A percentile compares a stretch with the other conserved stretches of the same genome.
Evolutionary conservation across 2,888 invertebrate species (phyloP).

Genomic region (Conistra vaccinii): DNA sequence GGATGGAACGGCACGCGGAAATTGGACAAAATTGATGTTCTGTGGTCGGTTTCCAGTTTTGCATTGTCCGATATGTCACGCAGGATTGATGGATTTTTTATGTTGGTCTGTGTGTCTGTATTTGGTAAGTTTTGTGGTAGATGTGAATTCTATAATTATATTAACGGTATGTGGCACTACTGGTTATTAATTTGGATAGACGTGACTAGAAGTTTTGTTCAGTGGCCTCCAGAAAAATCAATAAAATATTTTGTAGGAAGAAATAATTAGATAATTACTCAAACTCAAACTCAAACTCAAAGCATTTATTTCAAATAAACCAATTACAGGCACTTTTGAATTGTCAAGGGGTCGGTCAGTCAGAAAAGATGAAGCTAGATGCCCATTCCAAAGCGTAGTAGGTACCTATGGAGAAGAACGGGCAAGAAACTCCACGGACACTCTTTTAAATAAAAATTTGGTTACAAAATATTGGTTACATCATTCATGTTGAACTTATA

Average conservation of each 20-base stretch:
- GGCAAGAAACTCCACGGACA: too few relatives aligned
- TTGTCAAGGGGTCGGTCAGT: too few relatives aligned
- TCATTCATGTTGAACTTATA: too few relatives aligned
- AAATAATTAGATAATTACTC: constrained; percentile 21
- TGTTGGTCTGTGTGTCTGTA: constrained; percentile 12
- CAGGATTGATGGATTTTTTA: constrained; percentile 58
- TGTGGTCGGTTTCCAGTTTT: constrained; percentile 67
- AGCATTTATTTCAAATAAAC: too few relatives aligned
- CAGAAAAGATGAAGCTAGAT: too few relatives aligned
- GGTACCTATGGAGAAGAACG: too few relatives aligned
- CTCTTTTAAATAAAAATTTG: too few relatives aligned
- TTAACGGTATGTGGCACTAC: neutral
- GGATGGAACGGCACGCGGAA: constrained; percentile 71
- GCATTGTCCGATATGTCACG: constrained; percentile 63
- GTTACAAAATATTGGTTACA: too few relatives aligned
- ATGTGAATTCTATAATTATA: neutral
- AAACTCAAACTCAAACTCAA: too few relatives aligned
- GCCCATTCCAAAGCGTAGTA: too few relatives aligned
- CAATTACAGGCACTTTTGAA: too few relatives aligned
- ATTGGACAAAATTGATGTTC: constrained; percentile 75
- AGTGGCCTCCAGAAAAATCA: neutral
- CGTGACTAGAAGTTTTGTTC: too few relatives aligned
- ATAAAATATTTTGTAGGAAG: neutral
- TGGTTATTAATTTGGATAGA: neutral
- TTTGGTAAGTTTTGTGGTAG: neutral